phyloP scores from a whole-genome alignment of 2,797 vertebrate species.

The Vireo griseus region DNA sequence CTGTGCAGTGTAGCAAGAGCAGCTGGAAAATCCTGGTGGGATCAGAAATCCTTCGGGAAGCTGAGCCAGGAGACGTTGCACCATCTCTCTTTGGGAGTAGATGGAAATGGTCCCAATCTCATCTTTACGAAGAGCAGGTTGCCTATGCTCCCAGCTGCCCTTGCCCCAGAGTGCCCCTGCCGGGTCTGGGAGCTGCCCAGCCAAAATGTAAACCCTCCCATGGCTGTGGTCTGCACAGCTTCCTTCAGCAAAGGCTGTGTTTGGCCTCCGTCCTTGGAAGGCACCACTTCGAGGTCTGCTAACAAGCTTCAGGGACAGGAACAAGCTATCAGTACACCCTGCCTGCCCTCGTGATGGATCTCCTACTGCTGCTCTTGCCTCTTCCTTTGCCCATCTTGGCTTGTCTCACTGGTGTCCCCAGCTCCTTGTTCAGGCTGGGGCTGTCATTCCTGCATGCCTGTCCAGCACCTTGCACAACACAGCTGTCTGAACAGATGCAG shows the following conservation, averaged over 20 bases:
- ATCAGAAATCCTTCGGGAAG: not conserved
- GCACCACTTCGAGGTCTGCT: not conserved
- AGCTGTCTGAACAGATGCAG: not conserved
- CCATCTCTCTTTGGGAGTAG: not conserved
- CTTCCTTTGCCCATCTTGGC: not conserved
- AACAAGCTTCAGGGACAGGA: not conserved
- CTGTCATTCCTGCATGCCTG: rapidly evolving
- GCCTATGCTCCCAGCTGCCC: rapidly evolving
- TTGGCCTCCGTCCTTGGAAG: not conserved
- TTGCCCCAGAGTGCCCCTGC: rapidly evolving
- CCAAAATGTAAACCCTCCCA: not conserved
- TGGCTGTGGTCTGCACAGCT: not conserved
- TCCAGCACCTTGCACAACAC: not conserved
- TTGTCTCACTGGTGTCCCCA: not conserved
- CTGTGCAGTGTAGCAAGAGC: not conserved
- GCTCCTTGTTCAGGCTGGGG: not conserved
- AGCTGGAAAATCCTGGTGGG: not conserved
- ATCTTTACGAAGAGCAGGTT: not conserved
- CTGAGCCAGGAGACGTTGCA: not conserved
- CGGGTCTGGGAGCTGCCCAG: not conserved
- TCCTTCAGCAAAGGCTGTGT: not conserved
- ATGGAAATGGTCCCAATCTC: not conserved
- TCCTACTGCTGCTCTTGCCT: rapidly evolving
- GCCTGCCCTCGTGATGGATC: rapidly evolving
- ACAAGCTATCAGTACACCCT: not conserved